Percentiles rank a stretch among this genome's conserved stretches.
These are phyloP conservation scores for Psephotus haematonotus DNA, from an alignment of 2,113 vertebrate genomes.

Conservation along the genomic window DNA sequence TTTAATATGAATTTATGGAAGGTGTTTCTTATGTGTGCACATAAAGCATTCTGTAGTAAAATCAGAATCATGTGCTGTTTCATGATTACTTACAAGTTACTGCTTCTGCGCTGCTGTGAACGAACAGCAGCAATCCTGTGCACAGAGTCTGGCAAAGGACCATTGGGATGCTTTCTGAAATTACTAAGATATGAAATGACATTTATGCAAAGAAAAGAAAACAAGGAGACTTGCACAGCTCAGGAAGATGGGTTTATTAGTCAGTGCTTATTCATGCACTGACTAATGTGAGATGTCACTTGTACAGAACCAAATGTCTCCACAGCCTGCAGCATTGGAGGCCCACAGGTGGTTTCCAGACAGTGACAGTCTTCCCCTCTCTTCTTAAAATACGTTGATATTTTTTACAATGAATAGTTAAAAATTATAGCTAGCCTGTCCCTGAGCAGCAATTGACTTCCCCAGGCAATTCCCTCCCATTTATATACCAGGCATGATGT, in stretches of 20 bases:
- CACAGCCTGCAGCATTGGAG: not conserved
- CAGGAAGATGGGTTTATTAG: not conserved
- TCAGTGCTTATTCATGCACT: not conserved
- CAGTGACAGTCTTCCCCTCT: not conserved
- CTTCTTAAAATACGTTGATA: not conserved
- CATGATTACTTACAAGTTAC: not conserved
- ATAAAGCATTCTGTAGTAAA: not conserved
- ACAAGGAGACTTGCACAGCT: not conserved
- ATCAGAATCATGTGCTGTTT: not conserved
- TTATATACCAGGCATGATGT: not conserved
- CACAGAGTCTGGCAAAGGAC: not conserved
- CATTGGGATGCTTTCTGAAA: not conserved
- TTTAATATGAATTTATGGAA: not conserved
- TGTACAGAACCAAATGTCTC: not conserved
- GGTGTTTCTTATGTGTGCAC: not conserved
- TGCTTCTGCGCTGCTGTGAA: not conserved
- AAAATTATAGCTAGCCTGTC: not conserved
- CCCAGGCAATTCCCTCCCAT: not conserved
- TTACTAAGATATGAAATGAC: not conserved
- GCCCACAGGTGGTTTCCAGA: not conserved
- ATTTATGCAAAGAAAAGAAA: not conserved
- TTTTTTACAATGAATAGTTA: not conserved
- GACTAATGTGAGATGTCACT: slow-evolving; percentile 25
- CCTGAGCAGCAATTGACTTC: not conserved
- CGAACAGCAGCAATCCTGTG: not conserved